These are phyloP conservation scores for Lepidurus apus DNA, from an alignment of 1,140 invertebrate genomes.

Conservation along the genomic window DNA sequence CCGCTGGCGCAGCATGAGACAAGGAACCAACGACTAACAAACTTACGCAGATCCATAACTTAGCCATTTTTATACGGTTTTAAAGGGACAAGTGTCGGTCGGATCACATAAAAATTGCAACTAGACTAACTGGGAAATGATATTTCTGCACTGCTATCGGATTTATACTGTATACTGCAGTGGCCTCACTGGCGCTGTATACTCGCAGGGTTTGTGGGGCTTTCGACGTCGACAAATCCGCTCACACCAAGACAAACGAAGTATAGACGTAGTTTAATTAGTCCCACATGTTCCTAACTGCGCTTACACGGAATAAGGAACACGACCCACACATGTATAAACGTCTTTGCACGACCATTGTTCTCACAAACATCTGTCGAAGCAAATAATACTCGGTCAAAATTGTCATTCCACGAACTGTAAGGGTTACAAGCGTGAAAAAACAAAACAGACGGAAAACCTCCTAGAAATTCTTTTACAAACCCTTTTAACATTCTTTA, in stretches of 20 bases:
- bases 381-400: not conserved
- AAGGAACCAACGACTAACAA: not conserved
- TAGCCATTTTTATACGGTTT: not conserved
- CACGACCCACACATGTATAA: not conserved
- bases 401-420: not conserved
- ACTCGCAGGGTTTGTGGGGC: not conserved
- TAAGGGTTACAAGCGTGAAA: not conserved
- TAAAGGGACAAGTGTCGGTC: not conserved
- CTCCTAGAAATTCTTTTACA: too few relatives aligned
- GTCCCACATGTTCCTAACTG: not conserved
- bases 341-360: not conserved
- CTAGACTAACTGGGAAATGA: not conserved
- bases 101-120: not conserved
- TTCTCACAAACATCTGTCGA: not conserved
- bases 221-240: not conserved
- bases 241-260: slow-evolving; percentile 9
- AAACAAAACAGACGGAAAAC: not conserved
- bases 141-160: not conserved
- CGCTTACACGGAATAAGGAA: not conserved
- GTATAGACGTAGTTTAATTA: slow-evolving; percentile 1
- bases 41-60: not conserved
- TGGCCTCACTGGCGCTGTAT: not conserved
- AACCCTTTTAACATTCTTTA: too few relatives aligned
- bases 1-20: not conserved
- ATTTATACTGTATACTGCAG: not conserved